Conservation (phyloP, 2,797 vertebrate genomes). For the Rhinogobio ventralis region DNA sequence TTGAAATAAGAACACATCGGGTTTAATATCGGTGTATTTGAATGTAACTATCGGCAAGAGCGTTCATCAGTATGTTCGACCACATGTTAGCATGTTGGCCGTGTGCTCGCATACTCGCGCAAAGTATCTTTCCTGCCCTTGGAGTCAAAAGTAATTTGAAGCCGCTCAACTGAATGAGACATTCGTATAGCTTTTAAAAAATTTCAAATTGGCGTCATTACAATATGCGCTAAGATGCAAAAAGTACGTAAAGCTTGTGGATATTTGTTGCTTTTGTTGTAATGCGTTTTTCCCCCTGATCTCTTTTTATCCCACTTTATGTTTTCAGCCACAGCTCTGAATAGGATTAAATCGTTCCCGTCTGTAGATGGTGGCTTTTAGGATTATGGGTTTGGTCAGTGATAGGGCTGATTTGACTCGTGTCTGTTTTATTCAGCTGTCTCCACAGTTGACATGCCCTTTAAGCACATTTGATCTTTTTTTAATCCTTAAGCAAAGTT, state of each 20-base stretch:
- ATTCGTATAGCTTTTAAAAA: background rate
- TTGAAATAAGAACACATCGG: background rate
- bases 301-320: slow-evolving; percentile 60
- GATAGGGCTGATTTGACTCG: slow-evolving; percentile 76
- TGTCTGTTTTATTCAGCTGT: slow-evolving; percentile 39
- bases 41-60: background rate
- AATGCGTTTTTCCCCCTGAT: slow-evolving; percentile 48
- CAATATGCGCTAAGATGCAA: background rate
- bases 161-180: background rate
- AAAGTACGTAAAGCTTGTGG: background rate
- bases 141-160: background rate
- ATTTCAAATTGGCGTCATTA: background rate
- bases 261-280: slow-evolving; percentile 54
- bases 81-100: background rate
- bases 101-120: background rate
- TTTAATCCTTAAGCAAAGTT: slow-evolving; percentile 38
- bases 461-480: slow-evolving; percentile 47
- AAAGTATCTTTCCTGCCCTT: background rate
- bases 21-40: background rate
- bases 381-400: slow-evolving; percentile 89
- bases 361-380: slow-evolving; percentile 81
- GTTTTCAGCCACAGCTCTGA: slow-evolving; percentile 65
- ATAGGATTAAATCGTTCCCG: slow-evolving; percentile 91
- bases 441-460: slow-evolving; percentile 54
- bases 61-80: too few species aligned